These are phyloP conservation scores for Pampusana beccarii DNA, from an alignment of 2,113 vertebrate genomes.

Conservation along the genomic window DNA sequence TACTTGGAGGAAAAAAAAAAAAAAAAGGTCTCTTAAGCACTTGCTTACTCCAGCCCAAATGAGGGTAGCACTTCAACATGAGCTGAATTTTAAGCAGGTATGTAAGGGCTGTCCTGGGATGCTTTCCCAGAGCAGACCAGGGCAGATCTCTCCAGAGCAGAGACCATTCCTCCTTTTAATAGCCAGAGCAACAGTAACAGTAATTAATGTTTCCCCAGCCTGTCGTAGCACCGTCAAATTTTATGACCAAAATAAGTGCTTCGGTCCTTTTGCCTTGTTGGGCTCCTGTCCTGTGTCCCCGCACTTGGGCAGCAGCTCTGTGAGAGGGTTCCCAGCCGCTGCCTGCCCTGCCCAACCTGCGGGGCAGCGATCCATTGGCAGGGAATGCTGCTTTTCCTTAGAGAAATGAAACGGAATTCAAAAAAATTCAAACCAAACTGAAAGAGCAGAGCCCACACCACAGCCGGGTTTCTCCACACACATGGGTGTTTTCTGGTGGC, in stretches of 20 bases:
- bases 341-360: background rate
- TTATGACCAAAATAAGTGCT: background rate
- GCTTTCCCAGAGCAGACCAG: constrained; percentile 21
- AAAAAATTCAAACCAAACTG: fast-evolving
- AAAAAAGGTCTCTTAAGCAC: background rate
- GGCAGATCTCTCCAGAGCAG: constrained; percentile 1
- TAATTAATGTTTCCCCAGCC: constrained; percentile 27
- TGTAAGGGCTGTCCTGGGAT: constrained; percentile 16
- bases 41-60: background rate
- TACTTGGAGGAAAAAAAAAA: background rate
- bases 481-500: background rate
- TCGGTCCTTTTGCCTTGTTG: background rate
- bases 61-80: background rate
- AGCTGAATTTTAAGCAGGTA: constrained; percentile 37
- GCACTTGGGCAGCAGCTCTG: fast-evolving
- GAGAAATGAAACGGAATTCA: background rate
- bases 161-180: constrained; percentile 21
- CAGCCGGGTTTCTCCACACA: fast-evolving
- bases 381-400: background rate
- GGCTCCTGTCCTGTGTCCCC: background rate
- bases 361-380: background rate
- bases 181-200: background rate
- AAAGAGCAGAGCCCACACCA: background rate
- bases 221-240: background rate
- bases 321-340: background rate